A percentile compares a stretch with the other conserved stretches of the same genome.
phyloP scores from a whole-genome alignment of 2,113 vertebrate genomes.

The Pelobates fuscus region DNA sequence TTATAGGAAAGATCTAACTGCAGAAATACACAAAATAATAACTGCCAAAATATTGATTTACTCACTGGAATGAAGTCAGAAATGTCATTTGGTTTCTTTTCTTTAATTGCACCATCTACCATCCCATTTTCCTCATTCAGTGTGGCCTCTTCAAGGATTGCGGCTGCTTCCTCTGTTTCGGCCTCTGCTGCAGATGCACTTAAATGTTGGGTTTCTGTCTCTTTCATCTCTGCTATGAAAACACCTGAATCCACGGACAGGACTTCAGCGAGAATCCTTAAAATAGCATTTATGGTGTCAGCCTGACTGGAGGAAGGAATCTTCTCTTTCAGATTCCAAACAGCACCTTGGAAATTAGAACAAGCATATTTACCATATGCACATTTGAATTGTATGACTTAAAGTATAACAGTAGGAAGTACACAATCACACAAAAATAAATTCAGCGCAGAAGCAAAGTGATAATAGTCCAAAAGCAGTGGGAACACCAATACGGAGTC shows the following conservation, averaged over 20 bases:
- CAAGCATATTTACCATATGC: too few relatives aligned
- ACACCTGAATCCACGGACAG: slow-evolving; percentile 76
- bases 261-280: slow-evolving; percentile 78
- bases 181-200: slow-evolving; percentile 45
- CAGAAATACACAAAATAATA: too few relatives aligned
- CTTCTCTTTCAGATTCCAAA: slow-evolving; percentile 88
- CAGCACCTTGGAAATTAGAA: slow-evolving; percentile 60
- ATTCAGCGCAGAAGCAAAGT: too few relatives aligned
- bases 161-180: slow-evolving; percentile 63
- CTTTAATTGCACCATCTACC: slow-evolving; percentile 63
- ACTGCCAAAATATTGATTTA: too few relatives aligned
- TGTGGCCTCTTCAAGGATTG: slow-evolving; percentile 35
- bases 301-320: slow-evolving; percentile 81
- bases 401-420: too few relatives aligned
- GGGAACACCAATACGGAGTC: too few relatives aligned
- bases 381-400: too few relatives aligned
- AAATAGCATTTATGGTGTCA: slow-evolving; percentile 78
- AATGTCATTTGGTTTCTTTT: slow-evolving; percentile 70
- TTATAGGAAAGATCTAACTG: too few relatives aligned
- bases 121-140: slow-evolving; percentile 67
- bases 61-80: slow-evolving; percentile 92
- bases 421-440: too few relatives aligned
- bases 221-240: slow-evolving; percentile 74
- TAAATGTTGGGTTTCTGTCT: slow-evolving; percentile 64
- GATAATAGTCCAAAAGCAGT: too few relatives aligned